A percentile compares a stretch with the other conserved stretches of the same genome.
Evolutionary conservation across 2,797 vertebrate species (phyloP).

Genomic region (Poliocrania exsul): DNA sequence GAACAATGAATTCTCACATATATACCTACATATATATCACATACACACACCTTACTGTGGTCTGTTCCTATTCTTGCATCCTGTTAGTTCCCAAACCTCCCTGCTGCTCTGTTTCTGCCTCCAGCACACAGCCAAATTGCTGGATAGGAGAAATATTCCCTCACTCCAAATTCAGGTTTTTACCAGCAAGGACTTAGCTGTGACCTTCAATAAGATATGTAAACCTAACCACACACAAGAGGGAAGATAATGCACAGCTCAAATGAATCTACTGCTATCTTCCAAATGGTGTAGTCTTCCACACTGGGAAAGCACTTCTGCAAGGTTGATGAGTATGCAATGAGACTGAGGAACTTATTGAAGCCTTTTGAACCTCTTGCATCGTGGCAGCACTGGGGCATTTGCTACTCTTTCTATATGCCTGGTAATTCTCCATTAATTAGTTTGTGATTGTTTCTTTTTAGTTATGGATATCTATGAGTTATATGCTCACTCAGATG

Average conservation of each 20-base stretch:
- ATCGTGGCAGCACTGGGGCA: not conserved
- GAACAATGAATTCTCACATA: not conserved
- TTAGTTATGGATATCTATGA: not conserved
- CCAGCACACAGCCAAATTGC: not conserved
- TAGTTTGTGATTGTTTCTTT: not conserved
- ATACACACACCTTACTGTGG: not conserved
- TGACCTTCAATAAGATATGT: not conserved
- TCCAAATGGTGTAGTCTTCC: not conserved
- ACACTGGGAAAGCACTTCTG: not conserved
- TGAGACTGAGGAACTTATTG: not conserved
- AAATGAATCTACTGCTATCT: not conserved
- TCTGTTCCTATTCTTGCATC: not conserved
- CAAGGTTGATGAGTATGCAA: not conserved
- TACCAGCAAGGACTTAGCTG: not conserved
- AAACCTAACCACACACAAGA: not conserved
- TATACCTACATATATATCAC: not conserved
- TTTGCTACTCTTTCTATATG: not conserved
- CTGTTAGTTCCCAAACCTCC: not conserved
- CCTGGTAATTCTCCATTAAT: fast-evolving
- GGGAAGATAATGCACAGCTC: not conserved
- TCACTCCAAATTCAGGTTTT: not conserved
- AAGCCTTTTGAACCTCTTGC: not conserved
- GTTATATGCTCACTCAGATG: not conserved
- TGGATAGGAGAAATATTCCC: not conserved
- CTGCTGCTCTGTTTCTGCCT: not conserved